Evolutionary conservation across 2,113 vertebrate genomes (phyloP), one percentile per base, ranked within the genome.

Genomic region (Dromiciops gliroides): DNA sequence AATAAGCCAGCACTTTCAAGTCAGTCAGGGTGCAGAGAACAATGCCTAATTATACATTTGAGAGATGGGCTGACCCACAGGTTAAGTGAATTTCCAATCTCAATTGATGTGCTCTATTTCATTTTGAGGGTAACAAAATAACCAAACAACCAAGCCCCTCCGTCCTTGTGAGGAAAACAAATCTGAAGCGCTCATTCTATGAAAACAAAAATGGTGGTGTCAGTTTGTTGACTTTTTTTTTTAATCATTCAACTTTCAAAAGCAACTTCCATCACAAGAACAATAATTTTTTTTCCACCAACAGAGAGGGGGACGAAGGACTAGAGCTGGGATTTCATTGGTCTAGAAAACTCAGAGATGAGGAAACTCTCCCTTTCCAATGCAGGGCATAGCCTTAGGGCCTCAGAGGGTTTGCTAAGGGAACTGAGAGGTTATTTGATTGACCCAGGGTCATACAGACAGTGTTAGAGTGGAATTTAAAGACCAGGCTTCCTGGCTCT

Each of bases 21-120:
- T 91, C 94, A 89, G 95, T 91, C 56, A 90, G 91, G 56, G 92
- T 93, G n/a, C 8, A 3, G 95, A 96, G 83, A 95, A 22, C 89
- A 94, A 90, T 93, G 51, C 95, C 93, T 95, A 95, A 96, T 96
- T 94, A 94, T 89, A 95, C 51, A 67, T 49, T 91, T 95, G 94
- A 97, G 95, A 96, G 91, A 94, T 91, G 88, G 95, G 95, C 94
- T 94, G 90, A 92, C 48, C 92, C 93, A n/a, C 23, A 10, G 37
- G 53, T 24, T 83, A 83, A 83, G 67, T 83, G 67, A 75, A 75
- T 83, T 44, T 44, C 37, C 67, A 44, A 9, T 49, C 51, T 90
- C 89, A 93, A 89, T 89, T 91, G 95, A 94, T 89, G 75, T n/a
- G 48, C 91, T 94, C 26, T 31, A 22, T 37, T 91, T 95, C 95